Conservation (phyloP, 2,797 vertebrate species). For the Babyrousa celebensis region DNA sequence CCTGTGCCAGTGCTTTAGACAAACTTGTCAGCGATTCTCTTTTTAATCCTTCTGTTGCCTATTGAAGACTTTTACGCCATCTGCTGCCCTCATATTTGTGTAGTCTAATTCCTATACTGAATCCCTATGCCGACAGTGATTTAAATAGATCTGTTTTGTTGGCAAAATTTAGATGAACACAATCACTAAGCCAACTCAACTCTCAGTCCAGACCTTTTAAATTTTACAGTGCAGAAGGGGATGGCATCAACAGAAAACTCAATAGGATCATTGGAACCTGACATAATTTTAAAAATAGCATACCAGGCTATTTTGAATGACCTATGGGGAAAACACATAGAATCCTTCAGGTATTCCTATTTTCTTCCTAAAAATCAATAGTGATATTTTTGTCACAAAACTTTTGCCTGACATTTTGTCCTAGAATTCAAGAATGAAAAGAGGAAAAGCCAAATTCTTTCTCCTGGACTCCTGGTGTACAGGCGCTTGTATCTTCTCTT, state of each 20-base stretch:
- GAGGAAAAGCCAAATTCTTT: background rate
- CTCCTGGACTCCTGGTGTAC: background rate
- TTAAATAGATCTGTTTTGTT: background rate
- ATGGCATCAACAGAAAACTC: background rate
- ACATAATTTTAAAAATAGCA: background rate
- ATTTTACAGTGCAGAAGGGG: background rate
- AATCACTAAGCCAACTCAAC: background rate
- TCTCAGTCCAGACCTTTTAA: background rate
- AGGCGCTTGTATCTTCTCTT: background rate
- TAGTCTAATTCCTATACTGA: background rate
- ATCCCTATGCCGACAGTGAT: background rate
- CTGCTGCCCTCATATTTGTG: background rate
- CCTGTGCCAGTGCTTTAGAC: background rate
- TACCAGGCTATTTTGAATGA: background rate
- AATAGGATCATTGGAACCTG: background rate
- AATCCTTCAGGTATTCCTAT: background rate
- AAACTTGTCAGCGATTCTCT: background rate
- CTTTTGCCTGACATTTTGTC: background rate
- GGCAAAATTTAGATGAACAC: background rate
- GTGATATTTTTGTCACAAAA: constrained; percentile 1
- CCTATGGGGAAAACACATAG: background rate
- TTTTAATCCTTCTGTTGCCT: too few species aligned
- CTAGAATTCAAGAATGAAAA: constrained; percentile 17
- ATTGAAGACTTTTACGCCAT: background rate
- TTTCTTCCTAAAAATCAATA: constrained; percentile 34